Conservation (phyloP, 2,888 invertebrate genomes). For the Eupithecia centaureata region DNA sequence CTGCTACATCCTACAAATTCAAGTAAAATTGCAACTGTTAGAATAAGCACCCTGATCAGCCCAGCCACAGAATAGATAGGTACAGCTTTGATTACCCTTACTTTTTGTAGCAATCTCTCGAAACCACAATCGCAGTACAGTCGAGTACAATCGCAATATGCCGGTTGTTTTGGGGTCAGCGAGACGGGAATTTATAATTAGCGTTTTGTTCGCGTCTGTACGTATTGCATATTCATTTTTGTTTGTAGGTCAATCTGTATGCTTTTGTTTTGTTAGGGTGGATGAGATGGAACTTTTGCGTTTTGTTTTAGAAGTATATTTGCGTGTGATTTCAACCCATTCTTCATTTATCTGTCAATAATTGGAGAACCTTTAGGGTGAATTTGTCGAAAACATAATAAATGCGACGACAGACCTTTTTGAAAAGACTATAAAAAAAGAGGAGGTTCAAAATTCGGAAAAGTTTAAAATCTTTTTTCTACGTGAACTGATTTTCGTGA, state of each 20-base stretch:
- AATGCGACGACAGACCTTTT: too few species aligned
- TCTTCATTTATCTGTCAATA: too few species aligned
- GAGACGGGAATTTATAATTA: conserved; percentile 36
- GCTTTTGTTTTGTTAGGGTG: background rate
- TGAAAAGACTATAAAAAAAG: too few species aligned
- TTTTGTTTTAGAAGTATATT: background rate
- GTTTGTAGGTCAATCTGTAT: conserved; percentile 20
- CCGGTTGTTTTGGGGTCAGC: conserved; percentile 12
- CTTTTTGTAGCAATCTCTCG: conserved; percentile 12
- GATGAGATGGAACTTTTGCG: background rate
- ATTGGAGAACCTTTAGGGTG: too few species aligned
- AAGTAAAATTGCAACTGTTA: background rate
- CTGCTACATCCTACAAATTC: too few species aligned
- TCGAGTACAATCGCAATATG: background rate
- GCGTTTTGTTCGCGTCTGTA: conserved; percentile 29
- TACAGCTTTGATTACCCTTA: background rate
- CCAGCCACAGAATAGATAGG: too few species aligned
- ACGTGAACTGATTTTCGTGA: too few species aligned
- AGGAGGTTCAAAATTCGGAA: too few species aligned
- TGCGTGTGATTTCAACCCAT: background rate
- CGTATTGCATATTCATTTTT: conserved; percentile 26
- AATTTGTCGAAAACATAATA: too few species aligned
- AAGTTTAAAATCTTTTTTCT: too few species aligned
- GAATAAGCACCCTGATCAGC: background rate
- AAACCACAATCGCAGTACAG: conserved; percentile 9